Base-by-base conservation (phyloP, 2,113 vertebrate species). In the Pituophis catenifer region DNA sequence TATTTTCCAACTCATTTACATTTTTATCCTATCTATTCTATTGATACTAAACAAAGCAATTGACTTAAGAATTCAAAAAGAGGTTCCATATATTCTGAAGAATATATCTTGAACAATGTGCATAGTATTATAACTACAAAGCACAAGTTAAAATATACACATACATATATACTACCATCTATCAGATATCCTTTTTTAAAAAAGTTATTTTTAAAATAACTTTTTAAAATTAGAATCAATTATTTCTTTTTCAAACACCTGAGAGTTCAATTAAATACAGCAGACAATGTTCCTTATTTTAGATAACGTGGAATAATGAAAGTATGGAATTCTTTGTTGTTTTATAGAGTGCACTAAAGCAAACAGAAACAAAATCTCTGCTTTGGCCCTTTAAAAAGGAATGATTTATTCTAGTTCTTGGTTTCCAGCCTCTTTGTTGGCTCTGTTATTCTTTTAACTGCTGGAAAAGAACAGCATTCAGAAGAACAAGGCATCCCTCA, bases 251-350 rank as follows among this genome's bases (percentile, higher is more conserved):
- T 87, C 81, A 81, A 62, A 89, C 54, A 90, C n/a, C 54, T 93
- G 89, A 90, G 57, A 93, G 57, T 59, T 93, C 57, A 81, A 93
- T 93, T 87, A 93, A 90, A 90, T 93, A 87, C 87, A 90, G 65
- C 57, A 93, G 75, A 90, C 65, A 23, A 57, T 62, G 89, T 21
- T 58, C 81, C 50, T 90, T 90, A 90, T 55, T 93, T 93, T 85
- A 93, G 57, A 87, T 90, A 81, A 29, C 57, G 48, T 93, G 81
- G 86, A 92, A 55, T 90, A 89, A 92, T 53, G 48, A 89, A 91
- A 90, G 6, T 86, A 94, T 90, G 55, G 55, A 94, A 86, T 94
- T 59, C 15, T 52, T 15, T 87, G n/a, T 81, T 59, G 29, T 65
- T 62, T 62, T 62, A 91, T 86, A 85, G 62, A 86, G 59, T 91